Conservation (phyloP, 2,113 vertebrate genomes). For the Mixornis gularis region DNA sequence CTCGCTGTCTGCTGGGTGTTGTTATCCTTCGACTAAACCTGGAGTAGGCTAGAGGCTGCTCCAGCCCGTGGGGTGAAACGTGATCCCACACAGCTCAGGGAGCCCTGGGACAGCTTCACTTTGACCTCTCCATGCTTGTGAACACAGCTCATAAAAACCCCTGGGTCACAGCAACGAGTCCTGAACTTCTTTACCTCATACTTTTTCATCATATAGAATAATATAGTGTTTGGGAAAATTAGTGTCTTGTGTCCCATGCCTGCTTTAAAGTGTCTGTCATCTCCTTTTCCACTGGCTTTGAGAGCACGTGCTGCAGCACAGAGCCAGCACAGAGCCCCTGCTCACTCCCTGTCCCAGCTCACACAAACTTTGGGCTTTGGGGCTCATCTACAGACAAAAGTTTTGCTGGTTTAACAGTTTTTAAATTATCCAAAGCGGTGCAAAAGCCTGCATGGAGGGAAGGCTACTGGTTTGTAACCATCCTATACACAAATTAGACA, state of each 20-base stretch:
- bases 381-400: not conserved
- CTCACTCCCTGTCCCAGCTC: not conserved
- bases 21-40: not conserved
- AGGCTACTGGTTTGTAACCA: not conserved
- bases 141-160: not conserved
- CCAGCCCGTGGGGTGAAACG: not conserved
- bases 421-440: not conserved
- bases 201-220: not conserved
- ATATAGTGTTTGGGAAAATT: not conserved
- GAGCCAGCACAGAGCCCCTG: not conserved
- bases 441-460: not conserved
- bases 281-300: not conserved
- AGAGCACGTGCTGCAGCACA: not conserved
- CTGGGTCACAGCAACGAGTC: not conserved
- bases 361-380: not conserved
- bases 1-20: not conserved
- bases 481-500: slow-evolving; percentile 4
- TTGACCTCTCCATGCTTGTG: not conserved
- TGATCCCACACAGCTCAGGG: not conserved
- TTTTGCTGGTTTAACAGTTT: not conserved
- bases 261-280: not conserved
- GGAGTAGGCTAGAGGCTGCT: not conserved
- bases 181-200: not conserved
- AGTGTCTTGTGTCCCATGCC: not conserved
- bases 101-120: not conserved